Evolutionary conservation across 2,113 vertebrate species (phyloP), one percentile per base, ranked within the genome.

Genomic region (Acanthisitta chloris): DNA sequence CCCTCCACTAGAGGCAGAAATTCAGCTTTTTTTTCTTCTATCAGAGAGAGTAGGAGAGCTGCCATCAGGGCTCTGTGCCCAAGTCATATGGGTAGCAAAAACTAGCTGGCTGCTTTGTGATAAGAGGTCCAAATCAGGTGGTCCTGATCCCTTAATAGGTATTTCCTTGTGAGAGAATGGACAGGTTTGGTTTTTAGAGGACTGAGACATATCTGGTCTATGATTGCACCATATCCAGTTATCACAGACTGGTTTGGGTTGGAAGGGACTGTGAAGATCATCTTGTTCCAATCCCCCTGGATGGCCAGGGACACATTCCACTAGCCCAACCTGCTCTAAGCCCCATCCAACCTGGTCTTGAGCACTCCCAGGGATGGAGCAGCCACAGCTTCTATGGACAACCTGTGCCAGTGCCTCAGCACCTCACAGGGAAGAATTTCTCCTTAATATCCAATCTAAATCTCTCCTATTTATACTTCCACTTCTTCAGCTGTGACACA

Each of bases 1-100:
- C 71, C 73, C 55, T 91, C 88, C 87, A 25, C 92, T 95, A 94
- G 94, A 96, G 91, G 82, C 85, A 94, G 87, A 90, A 94, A 88
- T 70, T 91, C 74, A 76, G 70, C 33, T 76, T 55, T 81, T 88
- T 36, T 64, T 81, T 88, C n/a, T 64, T 62, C 52, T 73, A 0
- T 26, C 42, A 9, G 26, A 34, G 14, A 21, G 25, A 86, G 36
- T 51, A 88, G 54, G 48, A 92, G 77, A 83, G 26, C 43, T 94
- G 80, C 80, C 81, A 69, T 88, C 19, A 42, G 51, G 77, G 64
- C 33, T 16, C 42, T 67, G 62, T 69, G 54, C 43, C 92, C 52
- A 55, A 80, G 48, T 65, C 43, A 19, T 5, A 38, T 33, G 18
- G 21, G 17, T 21, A 81, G 36, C 19, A 78, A 72, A 59, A 58